Evolutionary conservation across 2,888 invertebrate genomes (phyloP).

Genomic region (Tipula unca): DNA sequence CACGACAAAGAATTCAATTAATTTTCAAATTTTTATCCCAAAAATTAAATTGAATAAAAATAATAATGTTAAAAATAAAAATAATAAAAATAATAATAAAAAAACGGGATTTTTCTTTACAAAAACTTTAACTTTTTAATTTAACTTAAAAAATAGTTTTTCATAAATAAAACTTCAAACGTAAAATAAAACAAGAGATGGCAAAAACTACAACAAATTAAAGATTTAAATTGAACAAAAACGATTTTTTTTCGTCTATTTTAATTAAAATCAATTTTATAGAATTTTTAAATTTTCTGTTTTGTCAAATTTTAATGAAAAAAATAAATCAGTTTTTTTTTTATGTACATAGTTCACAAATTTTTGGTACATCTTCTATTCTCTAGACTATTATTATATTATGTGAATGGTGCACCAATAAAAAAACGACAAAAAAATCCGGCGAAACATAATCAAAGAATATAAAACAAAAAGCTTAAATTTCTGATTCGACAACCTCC

Average conservation of each 20-base stretch:
- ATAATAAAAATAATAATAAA: neutral
- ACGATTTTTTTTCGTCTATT: neutral
- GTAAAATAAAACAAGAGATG: neutral
- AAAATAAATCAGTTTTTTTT: neutral
- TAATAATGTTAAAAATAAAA: neutral
- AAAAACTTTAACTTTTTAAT: conserved; percentile 14
- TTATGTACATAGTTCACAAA: neutral
- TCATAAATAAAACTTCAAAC: neutral
- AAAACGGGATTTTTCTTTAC: neutral
- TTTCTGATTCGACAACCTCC: neutral
- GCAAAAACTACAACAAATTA: neutral
- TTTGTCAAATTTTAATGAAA: neutral
- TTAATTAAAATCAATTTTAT: conserved; percentile 14
- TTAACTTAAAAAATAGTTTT: conserved; percentile 1
- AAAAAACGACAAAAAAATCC: neutral
- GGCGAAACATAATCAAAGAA: neutral
- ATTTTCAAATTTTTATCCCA: neutral
- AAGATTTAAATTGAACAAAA: neutral
- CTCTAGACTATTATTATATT: neutral
- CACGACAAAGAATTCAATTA: neutral
- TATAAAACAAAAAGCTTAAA: neutral
- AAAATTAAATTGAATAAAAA: neutral
- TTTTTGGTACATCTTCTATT: neutral
- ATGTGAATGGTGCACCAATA: neutral
- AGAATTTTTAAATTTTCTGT: neutral